Percentiles rank a stretch among this genome's conserved stretches.
Conservation (phyloP, 1,140 invertebrate species). For the Monomorium pharaonis region DNA sequence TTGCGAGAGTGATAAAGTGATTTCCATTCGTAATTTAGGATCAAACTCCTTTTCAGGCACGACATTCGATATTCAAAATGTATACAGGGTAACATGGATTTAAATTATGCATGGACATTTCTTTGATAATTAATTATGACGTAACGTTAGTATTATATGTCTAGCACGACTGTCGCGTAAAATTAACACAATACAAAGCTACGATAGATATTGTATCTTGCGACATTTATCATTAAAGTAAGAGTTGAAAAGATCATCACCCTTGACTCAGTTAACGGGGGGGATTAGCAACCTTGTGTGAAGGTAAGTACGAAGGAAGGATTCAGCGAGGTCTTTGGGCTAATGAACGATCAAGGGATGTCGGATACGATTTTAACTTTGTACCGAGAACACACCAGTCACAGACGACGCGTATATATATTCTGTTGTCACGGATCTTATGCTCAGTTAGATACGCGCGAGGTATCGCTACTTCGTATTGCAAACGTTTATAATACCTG, state of each 20-base stretch:
- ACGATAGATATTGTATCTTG: not conserved
- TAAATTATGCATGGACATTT: not conserved
- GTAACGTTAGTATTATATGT: not conserved
- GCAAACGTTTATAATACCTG: not conserved
- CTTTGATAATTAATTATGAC: not conserved
- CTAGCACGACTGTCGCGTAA: not conserved
- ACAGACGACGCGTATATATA: not conserved
- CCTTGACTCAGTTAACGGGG: slow-evolving; percentile 61
- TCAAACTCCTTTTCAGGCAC: not conserved
- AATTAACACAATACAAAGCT: not conserved
- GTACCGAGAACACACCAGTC: slow-evolving; percentile 11
- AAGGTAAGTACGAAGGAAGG: slow-evolving; percentile 46
- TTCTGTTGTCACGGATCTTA: slow-evolving; percentile 71
- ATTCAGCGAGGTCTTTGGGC: not conserved
- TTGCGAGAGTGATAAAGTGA: not conserved
- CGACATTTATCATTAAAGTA: not conserved
- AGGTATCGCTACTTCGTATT: slow-evolving; percentile 60
- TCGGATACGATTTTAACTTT: slow-evolving; percentile 58
- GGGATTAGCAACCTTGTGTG: slow-evolving; percentile 56
- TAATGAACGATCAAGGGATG: slow-evolving; percentile 56
- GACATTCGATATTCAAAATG: not conserved
- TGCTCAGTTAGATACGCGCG: slow-evolving; percentile 77
- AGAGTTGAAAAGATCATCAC: slow-evolving; percentile 39
- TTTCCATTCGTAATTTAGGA: not conserved
- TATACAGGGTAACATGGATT: not conserved